phyloP scores from a whole-genome alignment of 2,888 invertebrate genomes.

The Drosophila siamana region DNA sequence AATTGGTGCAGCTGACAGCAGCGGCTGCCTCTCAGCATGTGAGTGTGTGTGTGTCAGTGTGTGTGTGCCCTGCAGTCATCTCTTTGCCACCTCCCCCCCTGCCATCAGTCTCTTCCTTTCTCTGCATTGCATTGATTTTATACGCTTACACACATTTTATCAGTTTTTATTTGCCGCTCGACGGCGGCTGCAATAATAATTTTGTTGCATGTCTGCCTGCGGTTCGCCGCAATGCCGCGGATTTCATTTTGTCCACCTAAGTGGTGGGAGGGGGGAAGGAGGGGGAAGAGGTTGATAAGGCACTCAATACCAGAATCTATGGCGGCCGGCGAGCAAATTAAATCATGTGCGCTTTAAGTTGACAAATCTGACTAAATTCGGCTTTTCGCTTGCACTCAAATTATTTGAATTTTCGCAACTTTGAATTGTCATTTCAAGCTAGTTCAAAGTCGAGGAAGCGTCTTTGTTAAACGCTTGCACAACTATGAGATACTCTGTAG shows the following conservation, averaged over 20 bases:
- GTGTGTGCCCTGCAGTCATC: constrained; percentile 25
- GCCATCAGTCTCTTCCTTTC: not conserved
- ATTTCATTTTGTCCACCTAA: constrained; percentile 25
- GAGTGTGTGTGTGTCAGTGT: constrained; percentile 3
- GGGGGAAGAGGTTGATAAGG: constrained; percentile 3
- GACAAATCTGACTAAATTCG: not conserved
- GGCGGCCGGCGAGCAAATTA: not conserved
- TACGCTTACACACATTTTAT: constrained; percentile 59
- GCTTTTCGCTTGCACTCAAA: not conserved
- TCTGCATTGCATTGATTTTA: constrained; percentile 69
- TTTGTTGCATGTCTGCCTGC: constrained; percentile 65
- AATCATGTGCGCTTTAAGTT: not conserved
- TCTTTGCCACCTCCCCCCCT: too few relatives aligned
- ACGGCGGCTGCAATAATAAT: constrained; percentile 59
- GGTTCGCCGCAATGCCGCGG: constrained; percentile 62
- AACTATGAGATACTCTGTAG: not conserved
- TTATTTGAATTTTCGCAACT: not conserved
- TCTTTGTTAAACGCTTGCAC: too few relatives aligned
- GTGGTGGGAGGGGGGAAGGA: too few relatives aligned
- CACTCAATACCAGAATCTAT: constrained; percentile 35
- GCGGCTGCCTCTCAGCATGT: constrained; percentile 15
- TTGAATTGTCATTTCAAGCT: not conserved
- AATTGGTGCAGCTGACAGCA: constrained; percentile 69
- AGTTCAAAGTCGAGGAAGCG: not conserved
- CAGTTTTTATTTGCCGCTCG: constrained; percentile 48